Evolutionary conservation across 2,888 invertebrate species (phyloP).

Genomic region (Glyphotaelius pellucidus): DNA sequence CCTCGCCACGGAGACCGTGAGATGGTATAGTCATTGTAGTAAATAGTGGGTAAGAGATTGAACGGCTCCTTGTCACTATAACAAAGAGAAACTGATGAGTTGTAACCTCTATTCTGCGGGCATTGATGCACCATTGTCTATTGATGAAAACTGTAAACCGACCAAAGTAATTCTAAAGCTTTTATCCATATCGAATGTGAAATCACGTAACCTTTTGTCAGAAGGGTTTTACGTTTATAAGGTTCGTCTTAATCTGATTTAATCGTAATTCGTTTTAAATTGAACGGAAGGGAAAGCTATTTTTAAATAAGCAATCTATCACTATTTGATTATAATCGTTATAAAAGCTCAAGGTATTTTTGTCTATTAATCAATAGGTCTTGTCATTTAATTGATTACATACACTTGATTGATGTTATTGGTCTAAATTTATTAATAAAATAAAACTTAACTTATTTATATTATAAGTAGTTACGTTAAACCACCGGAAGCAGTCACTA

Average conservation of each 20-base stretch:
- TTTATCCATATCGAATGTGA: background rate
- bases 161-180: background rate
- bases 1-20: too few relatives aligned
- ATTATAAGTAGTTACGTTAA: too few relatives aligned
- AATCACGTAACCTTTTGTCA: background rate
- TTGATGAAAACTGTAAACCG: background rate
- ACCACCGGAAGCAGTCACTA: background rate
- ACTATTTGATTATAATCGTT: background rate
- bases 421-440: background rate
- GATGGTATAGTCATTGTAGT: too few relatives aligned
- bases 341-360: background rate
- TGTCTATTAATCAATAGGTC: background rate
- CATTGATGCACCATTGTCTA: background rate
- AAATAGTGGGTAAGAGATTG: too few relatives aligned
- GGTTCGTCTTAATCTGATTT: background rate
- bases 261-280: background rate
- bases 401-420: background rate
- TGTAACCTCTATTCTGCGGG: background rate
- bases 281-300: background rate
- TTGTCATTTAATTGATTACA: background rate
- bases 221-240: background rate
- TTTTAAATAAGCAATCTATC: too few relatives aligned
- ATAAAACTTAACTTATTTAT: background rate
- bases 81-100: background rate
- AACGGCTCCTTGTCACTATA: background rate